Conservation (phyloP, 1,140 invertebrate species). For the Anastrepha ludens region DNA sequence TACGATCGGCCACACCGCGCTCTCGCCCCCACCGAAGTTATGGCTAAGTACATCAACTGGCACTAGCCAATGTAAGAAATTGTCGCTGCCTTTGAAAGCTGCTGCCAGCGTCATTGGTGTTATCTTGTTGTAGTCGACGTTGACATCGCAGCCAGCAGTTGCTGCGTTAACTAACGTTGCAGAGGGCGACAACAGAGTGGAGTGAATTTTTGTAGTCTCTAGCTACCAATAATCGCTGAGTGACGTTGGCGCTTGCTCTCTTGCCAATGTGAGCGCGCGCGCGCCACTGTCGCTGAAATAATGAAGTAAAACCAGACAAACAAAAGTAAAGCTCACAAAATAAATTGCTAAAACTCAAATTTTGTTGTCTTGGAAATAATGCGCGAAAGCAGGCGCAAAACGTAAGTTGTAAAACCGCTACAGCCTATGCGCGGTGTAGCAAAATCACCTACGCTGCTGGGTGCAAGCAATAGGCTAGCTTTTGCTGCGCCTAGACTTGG, state of each 20-base stretch:
- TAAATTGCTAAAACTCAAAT: conserved; percentile 60
- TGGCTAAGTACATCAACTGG: neutral
- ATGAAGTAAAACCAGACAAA: neutral
- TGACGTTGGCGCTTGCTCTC: conserved; percentile 26
- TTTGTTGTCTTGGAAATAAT: neutral
- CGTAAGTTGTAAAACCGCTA: conserved; percentile 2
- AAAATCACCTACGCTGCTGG: neutral
- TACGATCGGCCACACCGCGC: neutral
- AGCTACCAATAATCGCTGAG: neutral
- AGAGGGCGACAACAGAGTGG: neutral
- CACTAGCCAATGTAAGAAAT: conserved; percentile 20
- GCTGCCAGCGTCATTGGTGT: neutral
- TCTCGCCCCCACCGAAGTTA: neutral
- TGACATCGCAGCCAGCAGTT: neutral
- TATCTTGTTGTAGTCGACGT: neutral
- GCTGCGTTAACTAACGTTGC: neutral
- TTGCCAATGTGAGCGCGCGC: conserved; percentile 24
- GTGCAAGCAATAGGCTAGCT: neutral
- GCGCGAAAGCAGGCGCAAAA: conserved; percentile 24
- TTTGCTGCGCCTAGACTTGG: neutral
- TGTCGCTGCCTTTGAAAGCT: neutral
- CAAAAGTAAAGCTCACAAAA: conserved; percentile 42
- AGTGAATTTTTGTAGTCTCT: neutral
- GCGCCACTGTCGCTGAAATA: neutral
- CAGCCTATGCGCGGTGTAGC: neutral